These are phyloP conservation scores for Brevimyrus niger DNA, from an alignment of 2,113 vertebrate genomes.

Conservation along the genomic window DNA sequence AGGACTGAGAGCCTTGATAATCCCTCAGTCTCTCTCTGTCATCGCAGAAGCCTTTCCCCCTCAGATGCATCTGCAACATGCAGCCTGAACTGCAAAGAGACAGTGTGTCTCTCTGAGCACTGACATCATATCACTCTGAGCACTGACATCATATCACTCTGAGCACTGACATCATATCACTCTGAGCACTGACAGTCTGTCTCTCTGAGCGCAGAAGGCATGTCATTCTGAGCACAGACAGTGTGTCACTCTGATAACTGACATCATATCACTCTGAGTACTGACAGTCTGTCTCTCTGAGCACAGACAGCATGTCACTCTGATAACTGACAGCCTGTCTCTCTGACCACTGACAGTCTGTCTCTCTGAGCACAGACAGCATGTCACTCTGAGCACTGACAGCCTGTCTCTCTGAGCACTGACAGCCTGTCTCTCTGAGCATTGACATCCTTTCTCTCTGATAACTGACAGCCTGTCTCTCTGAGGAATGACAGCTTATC, in stretches of 20 bases:
- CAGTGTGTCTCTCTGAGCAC: not conserved
- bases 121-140: not conserved
- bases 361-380: not conserved
- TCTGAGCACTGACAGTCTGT: not conserved
- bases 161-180: not conserved
- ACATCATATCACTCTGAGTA: not conserved
- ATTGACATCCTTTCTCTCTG: not conserved
- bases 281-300: not conserved
- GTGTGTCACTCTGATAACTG: not conserved
- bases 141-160: not conserved
- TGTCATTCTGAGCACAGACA: not conserved
- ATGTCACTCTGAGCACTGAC: not conserved
- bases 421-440: not conserved
- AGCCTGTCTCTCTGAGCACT: not conserved
- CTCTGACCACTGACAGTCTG: not conserved
- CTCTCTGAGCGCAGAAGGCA: not conserved
- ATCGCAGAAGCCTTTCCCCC: not conserved
- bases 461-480: not conserved
- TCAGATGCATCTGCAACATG: not conserved
- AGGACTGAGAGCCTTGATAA: not conserved
- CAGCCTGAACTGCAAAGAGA: not conserved
- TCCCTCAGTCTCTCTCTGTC: not conserved
- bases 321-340: not conserved
- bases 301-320: not conserved
- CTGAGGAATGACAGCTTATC: not conserved